Conservation (phyloP, 2,888 invertebrate species). For the Enchytraeus crypticus region DNA sequence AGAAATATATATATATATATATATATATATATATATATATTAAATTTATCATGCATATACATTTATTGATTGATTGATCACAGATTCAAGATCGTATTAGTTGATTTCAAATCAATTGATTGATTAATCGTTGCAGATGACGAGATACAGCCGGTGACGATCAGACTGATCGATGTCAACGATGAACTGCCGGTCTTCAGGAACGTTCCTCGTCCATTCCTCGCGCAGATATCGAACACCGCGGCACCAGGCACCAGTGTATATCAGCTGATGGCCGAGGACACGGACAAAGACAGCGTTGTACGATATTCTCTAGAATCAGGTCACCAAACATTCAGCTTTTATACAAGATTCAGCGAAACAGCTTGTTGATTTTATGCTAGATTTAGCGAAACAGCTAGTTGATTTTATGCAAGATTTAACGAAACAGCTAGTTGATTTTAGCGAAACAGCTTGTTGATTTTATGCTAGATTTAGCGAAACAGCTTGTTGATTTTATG, state of each 20-base stretch:
- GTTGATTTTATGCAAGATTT: too few species aligned
- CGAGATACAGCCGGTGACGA: constrained; percentile 63
- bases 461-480: too few species aligned
- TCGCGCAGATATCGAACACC: constrained; percentile 89
- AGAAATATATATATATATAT: too few species aligned
- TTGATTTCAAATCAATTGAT: neutral
- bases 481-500: too few species aligned
- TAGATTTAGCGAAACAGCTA: too few species aligned
- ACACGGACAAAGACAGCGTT: constrained; percentile 90
- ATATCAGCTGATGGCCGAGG: constrained; percentile 90
- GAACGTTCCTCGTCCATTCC: constrained; percentile 92
- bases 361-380: too few species aligned
- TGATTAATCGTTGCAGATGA: neutral
- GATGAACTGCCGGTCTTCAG: constrained; percentile 95
- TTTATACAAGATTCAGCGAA: too few species aligned
- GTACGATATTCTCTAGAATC: constrained; percentile 51
- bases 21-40: too few species aligned
- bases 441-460: too few species aligned
- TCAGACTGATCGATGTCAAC: constrained; percentile 88
- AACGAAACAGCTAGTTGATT: too few species aligned
- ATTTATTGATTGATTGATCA: neutral
- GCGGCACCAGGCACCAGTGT: constrained; percentile 91
- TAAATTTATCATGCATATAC: too few species aligned
- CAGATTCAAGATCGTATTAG: neutral
- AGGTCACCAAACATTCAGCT: too few species aligned